These are phyloP conservation scores for Isichthys henryi DNA, from an alignment of 2,113 vertebrate genomes.

Conservation along the genomic window DNA sequence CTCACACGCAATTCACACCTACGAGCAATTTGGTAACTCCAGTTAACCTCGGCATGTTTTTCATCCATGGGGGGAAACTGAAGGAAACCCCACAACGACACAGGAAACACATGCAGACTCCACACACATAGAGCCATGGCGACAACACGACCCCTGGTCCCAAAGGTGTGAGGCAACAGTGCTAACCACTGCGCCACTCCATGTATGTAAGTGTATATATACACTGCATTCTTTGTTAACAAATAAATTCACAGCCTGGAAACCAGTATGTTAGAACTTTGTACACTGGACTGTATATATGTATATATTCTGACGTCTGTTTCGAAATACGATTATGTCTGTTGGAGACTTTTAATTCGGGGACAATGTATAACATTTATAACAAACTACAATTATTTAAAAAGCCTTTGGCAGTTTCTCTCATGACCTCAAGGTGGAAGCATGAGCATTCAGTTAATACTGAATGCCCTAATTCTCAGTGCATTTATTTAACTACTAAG, in stretches of 20 bases:
- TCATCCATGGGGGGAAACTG: no score
- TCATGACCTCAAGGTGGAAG: conserved; percentile 20
- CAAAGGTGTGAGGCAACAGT: no score
- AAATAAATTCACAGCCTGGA: background rate
- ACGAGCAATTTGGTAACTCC: no score
- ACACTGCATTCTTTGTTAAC: no score
- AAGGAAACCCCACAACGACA: no score
- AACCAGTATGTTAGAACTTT: background rate
- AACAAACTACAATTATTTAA: background rate
- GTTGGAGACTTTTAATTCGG: background rate
- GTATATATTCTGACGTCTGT: background rate
- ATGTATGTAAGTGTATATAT: background rate
- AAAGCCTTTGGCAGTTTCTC: conserved; percentile 3
- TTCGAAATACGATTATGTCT: background rate
- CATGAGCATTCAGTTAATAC: background rate
- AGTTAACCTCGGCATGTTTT: no score
- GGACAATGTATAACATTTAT: background rate
- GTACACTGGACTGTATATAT: background rate
- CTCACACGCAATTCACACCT: no score
- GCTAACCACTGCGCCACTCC: no score
- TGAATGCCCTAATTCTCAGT: background rate
- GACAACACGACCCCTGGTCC: no score
- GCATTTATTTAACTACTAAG: background rate
- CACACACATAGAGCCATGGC: no score
- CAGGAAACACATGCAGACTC: no score